phyloP scores from a whole-genome alignment of 2,113 vertebrate genomes.

The Taurulus bubalis region DNA sequence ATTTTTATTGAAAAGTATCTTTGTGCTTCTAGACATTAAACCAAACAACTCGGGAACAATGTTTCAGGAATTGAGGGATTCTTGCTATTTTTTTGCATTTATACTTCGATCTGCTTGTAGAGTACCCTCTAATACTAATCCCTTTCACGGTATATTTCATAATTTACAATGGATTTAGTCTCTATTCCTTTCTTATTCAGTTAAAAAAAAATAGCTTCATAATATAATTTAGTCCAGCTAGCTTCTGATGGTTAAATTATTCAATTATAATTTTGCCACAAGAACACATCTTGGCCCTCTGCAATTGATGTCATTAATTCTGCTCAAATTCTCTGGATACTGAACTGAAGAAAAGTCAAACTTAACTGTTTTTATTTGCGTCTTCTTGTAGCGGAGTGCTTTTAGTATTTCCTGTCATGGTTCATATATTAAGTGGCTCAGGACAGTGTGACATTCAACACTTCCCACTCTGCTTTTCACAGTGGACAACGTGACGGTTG shows the following conservation, averaged over 20 bases:
- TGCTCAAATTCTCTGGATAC: too few species aligned
- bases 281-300: not conserved
- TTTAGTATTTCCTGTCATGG: not conserved
- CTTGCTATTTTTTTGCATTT: not conserved
- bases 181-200: not conserved
- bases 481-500: slow-evolving; percentile 79
- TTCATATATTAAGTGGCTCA: not conserved
- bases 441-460: not conserved
- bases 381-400: not conserved
- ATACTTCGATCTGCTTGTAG: not conserved
- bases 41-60: not conserved
- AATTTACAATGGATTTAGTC: not conserved
- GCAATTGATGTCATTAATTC: not conserved
- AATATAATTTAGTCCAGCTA: not conserved
- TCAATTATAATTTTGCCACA: not conserved
- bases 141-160: not conserved
- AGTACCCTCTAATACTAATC: not conserved
- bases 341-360: not conserved
- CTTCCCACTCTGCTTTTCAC: slow-evolving; percentile 29
- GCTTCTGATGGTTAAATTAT: not conserved
- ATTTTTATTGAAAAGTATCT: not conserved
- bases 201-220: not conserved
- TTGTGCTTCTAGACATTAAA: not conserved
- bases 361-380: not conserved
- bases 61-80: not conserved